Base-by-base conservation (phyloP, 2,888 invertebrate genomes). In the Drosophila pseudotakahashii region DNA sequence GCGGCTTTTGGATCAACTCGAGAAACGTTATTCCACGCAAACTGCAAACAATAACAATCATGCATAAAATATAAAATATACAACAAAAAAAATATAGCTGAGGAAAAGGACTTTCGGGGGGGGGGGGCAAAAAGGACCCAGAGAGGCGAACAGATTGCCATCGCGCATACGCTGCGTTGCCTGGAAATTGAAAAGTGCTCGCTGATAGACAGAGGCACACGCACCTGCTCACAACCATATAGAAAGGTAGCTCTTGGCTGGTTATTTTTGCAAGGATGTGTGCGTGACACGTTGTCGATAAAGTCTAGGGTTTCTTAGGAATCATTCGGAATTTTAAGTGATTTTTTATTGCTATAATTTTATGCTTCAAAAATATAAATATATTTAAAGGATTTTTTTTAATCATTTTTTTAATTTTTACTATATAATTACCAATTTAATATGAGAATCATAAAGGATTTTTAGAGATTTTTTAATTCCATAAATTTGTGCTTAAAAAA, bases 31-130 rank as follows among this genome's bases (percentile, higher is more conserved):
- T 69, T 53, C 59, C 59, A 68, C 70, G 62, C 80, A 75, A 73
- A 83, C 71, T 80, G 87, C 89, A 86, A 87, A 84, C 88, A 85
- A 81, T 85, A 89, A 89, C 82, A 82, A 87, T 82, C 81, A 81
- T 66, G 84, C 81, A 86, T 73, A 83, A 83, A 86, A 80, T 79
- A 82, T 77, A 66, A 51, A 52, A 62, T 64, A 70, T 60, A 51
- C 42, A 73, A 42, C 47, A 32, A 26, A 11, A 19, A 39, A 54
- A 42, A 11, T 19, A 41, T 32, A 36, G 45, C 13, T 11, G 9
- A 5, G 11, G 16, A 51, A 36, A 23, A 36, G 16, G 41, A 41
- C 48, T 16, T 13, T 48, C 16, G 19, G 19, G 19, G 19, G 19
- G 51, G 11, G 14, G 23, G n/a, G n/a, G 26, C 23, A n/a, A 45